Conservation (phyloP, 2,888 invertebrate species). For the Monoplex corrugatus region DNA sequence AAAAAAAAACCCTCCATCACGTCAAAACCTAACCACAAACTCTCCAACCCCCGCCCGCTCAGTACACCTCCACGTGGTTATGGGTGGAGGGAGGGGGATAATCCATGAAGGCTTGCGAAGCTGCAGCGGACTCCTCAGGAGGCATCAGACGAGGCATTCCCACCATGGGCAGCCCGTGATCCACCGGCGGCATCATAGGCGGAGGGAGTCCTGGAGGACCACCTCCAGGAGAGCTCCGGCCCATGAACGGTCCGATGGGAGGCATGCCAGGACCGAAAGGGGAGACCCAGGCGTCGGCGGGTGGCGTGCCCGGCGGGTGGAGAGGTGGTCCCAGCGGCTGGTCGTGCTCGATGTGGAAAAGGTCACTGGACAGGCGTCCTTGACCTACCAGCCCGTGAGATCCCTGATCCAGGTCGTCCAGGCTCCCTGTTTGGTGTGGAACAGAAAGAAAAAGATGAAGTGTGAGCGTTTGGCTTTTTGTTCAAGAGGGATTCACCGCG, state of each 20-base stretch:
- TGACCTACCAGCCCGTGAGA: constrained; percentile 48
- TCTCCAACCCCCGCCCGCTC: neutral
- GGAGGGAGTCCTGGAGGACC: constrained; percentile 40
- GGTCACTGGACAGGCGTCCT: constrained; percentile 71
- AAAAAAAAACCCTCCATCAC: too few relatives aligned
- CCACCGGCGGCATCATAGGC: constrained; percentile 64
- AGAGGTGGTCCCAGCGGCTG: constrained; percentile 49
- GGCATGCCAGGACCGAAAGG: constrained; percentile 16
- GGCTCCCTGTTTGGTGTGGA: constrained; percentile 61
- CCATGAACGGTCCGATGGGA: constrained; percentile 67
- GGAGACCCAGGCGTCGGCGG: constrained; percentile 49
- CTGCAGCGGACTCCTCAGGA: constrained; percentile 63
- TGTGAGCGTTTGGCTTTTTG: too few relatives aligned
- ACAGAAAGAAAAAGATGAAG: neutral
- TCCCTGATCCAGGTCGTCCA: constrained; percentile 72
- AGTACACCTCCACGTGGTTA: constrained; percentile 79
- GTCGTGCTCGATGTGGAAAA: constrained; percentile 78
- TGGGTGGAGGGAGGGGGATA: constrained; percentile 74
- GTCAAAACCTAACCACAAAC: too few relatives aligned
- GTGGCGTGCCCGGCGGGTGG: constrained; percentile 47
- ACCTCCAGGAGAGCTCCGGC: constrained; percentile 74
- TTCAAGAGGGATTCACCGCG: too few relatives aligned
- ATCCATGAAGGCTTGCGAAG: constrained; percentile 71
- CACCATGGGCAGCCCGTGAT: constrained; percentile 63
- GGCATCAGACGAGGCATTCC: constrained; percentile 71